Conservation (phyloP, 2,888 invertebrate species). For the Clepsis dumicolana region DNA sequence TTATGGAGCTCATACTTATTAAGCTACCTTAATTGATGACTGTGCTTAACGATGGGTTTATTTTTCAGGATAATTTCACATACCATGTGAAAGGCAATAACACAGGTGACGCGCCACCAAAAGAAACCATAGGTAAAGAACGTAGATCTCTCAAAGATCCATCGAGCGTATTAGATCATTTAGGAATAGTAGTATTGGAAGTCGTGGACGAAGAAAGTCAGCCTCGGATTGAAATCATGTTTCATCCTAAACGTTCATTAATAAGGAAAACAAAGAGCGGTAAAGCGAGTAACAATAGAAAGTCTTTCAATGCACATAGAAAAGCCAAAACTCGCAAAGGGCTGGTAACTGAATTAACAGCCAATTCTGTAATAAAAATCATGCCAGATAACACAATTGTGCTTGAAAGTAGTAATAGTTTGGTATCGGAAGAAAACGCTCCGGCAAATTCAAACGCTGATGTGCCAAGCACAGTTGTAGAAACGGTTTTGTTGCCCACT, state of each 20-base stretch:
- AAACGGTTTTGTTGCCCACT: neutral
- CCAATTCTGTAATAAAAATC: conserved; percentile 52
- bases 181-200: conserved; percentile 56
- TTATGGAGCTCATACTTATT: conserved; percentile 15
- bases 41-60: neutral
- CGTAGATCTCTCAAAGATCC: conserved; percentile 56
- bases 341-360: conserved; percentile 32
- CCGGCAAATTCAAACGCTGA: neutral
- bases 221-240: conserved; percentile 62
- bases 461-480: neutral
- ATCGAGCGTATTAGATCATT: neutral
- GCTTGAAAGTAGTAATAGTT: conserved; percentile 39
- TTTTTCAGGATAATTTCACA: neutral
- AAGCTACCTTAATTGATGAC: neutral
- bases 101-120: neutral
- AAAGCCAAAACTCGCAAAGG: conserved; percentile 2
- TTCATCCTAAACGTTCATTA: conserved; percentile 48
- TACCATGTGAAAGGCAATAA: neutral
- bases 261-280: conserved; percentile 2
- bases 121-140: conserved; percentile 50
- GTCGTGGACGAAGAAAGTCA: conserved; percentile 56
- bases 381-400: conserved; percentile 53
- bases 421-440: neutral
- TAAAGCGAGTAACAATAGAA: neutral
- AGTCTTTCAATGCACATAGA: neutral